Evolutionary conservation across 1,140 invertebrate genomes (phyloP).

Genomic region (Cotesia typhae): DNA sequence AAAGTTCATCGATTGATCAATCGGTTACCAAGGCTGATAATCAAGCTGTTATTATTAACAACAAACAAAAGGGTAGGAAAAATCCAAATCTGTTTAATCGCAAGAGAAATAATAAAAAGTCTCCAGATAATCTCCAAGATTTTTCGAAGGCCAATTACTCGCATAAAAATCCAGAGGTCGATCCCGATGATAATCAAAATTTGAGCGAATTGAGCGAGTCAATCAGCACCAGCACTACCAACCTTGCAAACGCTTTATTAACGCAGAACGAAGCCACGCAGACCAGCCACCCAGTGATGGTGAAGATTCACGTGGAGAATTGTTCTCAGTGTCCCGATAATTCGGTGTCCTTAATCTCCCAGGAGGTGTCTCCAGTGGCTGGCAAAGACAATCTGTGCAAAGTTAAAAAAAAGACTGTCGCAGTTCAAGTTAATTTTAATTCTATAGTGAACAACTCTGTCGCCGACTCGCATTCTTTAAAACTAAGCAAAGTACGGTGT

Average conservation of each 20-base stretch:
- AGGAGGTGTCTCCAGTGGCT: conserved; percentile 23
- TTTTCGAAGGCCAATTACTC: too few relatives aligned
- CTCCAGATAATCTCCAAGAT: background rate
- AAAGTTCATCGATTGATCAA: conserved; percentile 8
- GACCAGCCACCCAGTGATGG: conserved; percentile 42
- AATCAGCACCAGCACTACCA: conserved; percentile 2
- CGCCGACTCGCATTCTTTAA: conserved; percentile 43
- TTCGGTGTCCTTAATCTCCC: conserved; percentile 35
- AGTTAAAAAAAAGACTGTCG: conserved; percentile 41
- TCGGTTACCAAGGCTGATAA: conserved; percentile 4
- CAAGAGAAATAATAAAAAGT: conserved; percentile 37
- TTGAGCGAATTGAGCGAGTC: conserved; percentile 8
- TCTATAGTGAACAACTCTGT: conserved; percentile 41
- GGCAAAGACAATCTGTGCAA: conserved; percentile 34
- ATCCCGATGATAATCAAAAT: conserved; percentile 24
- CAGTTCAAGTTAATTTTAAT: conserved; percentile 43
- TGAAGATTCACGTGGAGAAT: conserved; percentile 56
- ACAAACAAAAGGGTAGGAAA: conserved; percentile 43
- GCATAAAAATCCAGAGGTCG: too few relatives aligned
- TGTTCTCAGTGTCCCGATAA: conserved; percentile 45
- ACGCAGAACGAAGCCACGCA: conserved; percentile 35
- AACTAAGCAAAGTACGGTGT: conserved; percentile 42
- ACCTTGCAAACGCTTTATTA: background rate
- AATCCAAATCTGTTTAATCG: conserved; percentile 38
- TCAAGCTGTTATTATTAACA: conserved; percentile 17